Evolutionary conservation across 2,113 vertebrate species (phyloP).

Genomic region (Silurus asotus): DNA sequence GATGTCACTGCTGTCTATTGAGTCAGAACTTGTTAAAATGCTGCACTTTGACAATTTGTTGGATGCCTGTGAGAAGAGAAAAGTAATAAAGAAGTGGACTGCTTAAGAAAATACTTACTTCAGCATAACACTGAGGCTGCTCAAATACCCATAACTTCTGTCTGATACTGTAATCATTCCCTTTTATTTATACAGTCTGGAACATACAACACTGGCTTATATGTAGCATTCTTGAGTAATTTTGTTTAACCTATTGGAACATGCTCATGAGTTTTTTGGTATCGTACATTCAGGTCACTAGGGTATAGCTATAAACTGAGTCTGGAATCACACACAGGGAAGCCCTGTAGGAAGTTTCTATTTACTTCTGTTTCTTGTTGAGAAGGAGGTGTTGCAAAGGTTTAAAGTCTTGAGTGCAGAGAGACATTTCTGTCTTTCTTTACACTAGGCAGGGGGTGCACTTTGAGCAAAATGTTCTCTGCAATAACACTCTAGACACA

Average conservation of each 20-base stretch:
- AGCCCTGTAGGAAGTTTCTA: neutral
- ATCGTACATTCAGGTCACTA: neutral
- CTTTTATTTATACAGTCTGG: too few relatives aligned
- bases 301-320: neutral
- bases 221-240: neutral
- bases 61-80: neutral
- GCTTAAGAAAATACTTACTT: neutral
- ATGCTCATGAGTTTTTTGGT: neutral
- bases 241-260: neutral
- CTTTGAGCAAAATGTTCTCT: conserved; percentile 23
- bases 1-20: neutral
- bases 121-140: too few relatives aligned
- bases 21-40: neutral
- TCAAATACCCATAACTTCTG: neutral
- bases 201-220: too few relatives aligned
- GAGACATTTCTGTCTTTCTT: conserved; percentile 6
- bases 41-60: neutral
- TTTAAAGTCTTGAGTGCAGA: neutral
- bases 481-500: neutral
- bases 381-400: neutral
- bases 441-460: conserved; percentile 32
- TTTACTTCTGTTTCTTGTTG: conserved; percentile 5
- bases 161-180: too few relatives aligned
- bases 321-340: neutral
- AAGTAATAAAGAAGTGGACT: neutral